Evolutionary conservation across 2,113 vertebrate species (phyloP).

Genomic region (Caranx ignobilis): DNA sequence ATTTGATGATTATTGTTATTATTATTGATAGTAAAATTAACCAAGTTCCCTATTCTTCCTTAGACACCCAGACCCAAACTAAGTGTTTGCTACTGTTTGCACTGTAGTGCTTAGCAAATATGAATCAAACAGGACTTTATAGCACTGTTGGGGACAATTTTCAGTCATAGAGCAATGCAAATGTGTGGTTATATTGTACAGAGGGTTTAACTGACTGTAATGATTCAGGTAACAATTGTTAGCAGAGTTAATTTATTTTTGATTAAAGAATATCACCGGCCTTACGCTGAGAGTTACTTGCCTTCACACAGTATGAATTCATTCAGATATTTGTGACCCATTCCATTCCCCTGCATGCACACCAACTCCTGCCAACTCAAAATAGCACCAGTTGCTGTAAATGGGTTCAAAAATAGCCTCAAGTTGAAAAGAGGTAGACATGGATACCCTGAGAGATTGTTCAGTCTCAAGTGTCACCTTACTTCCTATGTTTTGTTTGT

Average conservation of each 20-base stretch:
- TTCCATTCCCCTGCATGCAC: neutral
- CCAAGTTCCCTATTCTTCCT: neutral
- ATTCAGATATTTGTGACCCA: conserved; percentile 17
- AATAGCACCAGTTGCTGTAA: conserved; percentile 66
- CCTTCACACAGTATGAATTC: too few relatives aligned
- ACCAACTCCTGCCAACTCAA: conserved; percentile 17
- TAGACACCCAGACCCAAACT: neutral
- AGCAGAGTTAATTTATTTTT: too few relatives aligned
- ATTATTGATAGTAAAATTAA: neutral
- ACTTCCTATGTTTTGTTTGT: conserved; percentile 60
- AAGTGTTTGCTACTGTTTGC: too few relatives aligned
- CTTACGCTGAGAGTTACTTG: neutral
- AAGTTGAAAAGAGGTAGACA: conserved; percentile 49
- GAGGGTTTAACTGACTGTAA: too few relatives aligned
- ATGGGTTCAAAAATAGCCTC: conserved; percentile 65
- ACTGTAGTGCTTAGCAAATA: too few relatives aligned
- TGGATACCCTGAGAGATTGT: conserved; percentile 46
- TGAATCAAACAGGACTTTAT: too few relatives aligned
- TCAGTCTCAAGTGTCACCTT: conserved; percentile 57
- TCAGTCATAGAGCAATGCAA: too few relatives aligned
- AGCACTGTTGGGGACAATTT: too few relatives aligned
- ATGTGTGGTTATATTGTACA: too few relatives aligned
- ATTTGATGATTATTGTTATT: too few relatives aligned
- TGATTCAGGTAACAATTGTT: too few relatives aligned
- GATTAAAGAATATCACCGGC: neutral